A percentile compares a stretch with the other conserved stretches of the same genome.
Evolutionary conservation across 2,113 vertebrate species (phyloP).

Genomic region (Zosterops lateralis): DNA sequence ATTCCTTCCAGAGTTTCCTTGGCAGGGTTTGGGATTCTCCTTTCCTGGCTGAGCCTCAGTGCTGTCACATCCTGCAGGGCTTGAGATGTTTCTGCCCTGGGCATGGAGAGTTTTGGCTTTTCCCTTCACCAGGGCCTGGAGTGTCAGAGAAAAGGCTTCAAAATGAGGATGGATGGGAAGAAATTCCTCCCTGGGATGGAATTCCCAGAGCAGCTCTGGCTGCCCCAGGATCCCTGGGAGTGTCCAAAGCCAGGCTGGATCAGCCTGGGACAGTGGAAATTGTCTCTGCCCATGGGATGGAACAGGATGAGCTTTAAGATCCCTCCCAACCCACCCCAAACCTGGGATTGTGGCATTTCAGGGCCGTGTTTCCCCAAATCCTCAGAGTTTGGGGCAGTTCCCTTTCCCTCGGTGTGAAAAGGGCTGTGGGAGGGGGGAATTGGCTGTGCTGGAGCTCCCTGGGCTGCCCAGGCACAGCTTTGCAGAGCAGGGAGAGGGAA

Average conservation of each 20-base stretch:
- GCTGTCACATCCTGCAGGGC: neutral
- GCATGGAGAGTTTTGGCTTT: neutral
- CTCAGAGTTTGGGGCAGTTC: neutral
- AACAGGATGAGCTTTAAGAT: neutral
- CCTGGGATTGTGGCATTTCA: neutral
- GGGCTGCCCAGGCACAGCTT: neutral
- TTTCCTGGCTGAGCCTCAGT: neutral
- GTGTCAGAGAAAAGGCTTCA: neutral
- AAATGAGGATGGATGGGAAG: neutral
- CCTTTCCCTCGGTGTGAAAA: neutral
- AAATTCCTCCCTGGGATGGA: neutral
- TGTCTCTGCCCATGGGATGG: neutral
- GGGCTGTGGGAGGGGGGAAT: neutral
- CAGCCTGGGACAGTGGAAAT: neutral
- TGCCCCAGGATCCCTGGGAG: neutral
- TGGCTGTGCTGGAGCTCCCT: neutral
- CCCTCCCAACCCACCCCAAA: neutral
- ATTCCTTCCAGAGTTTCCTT: neutral
- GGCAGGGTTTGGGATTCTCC: slow-evolving; percentile 36
- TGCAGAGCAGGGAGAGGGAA: neutral
- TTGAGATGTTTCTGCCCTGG: neutral
- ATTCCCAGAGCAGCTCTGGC: neutral
- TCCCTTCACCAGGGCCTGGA: neutral
- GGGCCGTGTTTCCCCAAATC: neutral
- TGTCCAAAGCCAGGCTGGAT: neutral